phyloP scores from a whole-genome alignment of 2,888 invertebrate species.

The Epinotia demarniana region DNA sequence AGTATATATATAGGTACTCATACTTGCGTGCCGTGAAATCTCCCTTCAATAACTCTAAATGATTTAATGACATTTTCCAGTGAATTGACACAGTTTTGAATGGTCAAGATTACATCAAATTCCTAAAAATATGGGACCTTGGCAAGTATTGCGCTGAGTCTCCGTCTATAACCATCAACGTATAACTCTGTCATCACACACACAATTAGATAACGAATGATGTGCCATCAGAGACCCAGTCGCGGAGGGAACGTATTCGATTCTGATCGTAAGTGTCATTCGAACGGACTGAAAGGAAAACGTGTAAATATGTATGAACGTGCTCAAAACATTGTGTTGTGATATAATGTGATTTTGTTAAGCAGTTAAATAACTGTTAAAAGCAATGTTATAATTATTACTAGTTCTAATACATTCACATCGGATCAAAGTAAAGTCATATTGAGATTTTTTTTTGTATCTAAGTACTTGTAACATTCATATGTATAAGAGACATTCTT shows the following conservation, averaged over 20 bases:
- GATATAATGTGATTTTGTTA: no score
- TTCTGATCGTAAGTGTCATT: constrained; percentile 8
- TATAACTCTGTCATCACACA: constrained; percentile 72
- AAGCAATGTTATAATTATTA: neutral
- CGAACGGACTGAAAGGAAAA: neutral
- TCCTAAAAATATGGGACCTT: constrained; percentile 57
- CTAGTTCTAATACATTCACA: neutral
- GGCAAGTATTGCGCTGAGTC: constrained; percentile 56
- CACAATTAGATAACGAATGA: constrained; percentile 63
- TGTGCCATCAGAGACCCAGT: constrained; percentile 56
- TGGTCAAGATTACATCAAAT: constrained; percentile 62
- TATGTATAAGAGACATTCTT: neutral
- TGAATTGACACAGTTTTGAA: constrained; percentile 42
- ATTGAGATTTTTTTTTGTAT: neutral
- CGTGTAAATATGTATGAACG: no score
- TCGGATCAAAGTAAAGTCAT: neutral
- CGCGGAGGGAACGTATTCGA: constrained; percentile 46
- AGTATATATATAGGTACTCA: no score
- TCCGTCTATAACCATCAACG: constrained; percentile 64
- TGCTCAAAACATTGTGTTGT: no score
- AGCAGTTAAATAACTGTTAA: neutral
- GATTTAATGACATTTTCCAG: constrained; percentile 7
- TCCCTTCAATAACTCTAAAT: neutral
- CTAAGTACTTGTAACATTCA: neutral
- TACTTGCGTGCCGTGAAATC: neutral